These are phyloP conservation scores for Arothron firmamentum DNA, from an alignment of 2,113 vertebrate genomes.

Conservation along the genomic window DNA sequence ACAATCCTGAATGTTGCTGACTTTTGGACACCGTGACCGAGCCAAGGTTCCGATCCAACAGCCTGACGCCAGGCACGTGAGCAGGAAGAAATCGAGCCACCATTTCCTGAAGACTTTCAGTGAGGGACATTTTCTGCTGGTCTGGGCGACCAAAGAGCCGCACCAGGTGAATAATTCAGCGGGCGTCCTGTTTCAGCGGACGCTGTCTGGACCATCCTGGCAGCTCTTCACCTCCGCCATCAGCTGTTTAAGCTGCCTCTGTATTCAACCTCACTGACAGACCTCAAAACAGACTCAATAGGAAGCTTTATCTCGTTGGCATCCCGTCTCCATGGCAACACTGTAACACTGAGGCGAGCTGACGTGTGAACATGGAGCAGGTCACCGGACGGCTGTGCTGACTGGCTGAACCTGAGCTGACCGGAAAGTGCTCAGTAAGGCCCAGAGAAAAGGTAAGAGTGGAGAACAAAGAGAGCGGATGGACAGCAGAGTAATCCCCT, in stretches of 20 bases:
- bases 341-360: constrained; percentile 29
- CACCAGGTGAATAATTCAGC: constrained; percentile 48
- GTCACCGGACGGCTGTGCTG: background rate
- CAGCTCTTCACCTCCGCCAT: too few relatives aligned
- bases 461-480: constrained; percentile 1
- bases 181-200: constrained; percentile 25
- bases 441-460: constrained; percentile 45
- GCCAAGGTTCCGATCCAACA: too few relatives aligned
- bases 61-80: too few relatives aligned
- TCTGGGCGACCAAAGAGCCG: constrained; percentile 21
- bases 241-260: too few relatives aligned
- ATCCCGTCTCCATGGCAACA: constrained; percentile 51
- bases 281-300: constrained; percentile 4
- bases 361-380: constrained; percentile 28
- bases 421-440: constrained; percentile 35
- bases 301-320: constrained; percentile 42
- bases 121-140: constrained; percentile 12
- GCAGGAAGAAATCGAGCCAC: too few relatives aligned
- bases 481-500: constrained; percentile 49
- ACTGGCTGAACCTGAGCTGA: constrained; percentile 35
- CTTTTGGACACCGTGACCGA: too few relatives aligned
- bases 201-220: background rate
- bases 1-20: too few relatives aligned
- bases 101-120: too few relatives aligned
- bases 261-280: background rate